A percentile compares a stretch with the other conserved stretches of the same genome.
These are phyloP conservation scores for Polypedilum pembai DNA, from an alignment of 1,140 invertebrate genomes.

Conservation along the genomic window DNA sequence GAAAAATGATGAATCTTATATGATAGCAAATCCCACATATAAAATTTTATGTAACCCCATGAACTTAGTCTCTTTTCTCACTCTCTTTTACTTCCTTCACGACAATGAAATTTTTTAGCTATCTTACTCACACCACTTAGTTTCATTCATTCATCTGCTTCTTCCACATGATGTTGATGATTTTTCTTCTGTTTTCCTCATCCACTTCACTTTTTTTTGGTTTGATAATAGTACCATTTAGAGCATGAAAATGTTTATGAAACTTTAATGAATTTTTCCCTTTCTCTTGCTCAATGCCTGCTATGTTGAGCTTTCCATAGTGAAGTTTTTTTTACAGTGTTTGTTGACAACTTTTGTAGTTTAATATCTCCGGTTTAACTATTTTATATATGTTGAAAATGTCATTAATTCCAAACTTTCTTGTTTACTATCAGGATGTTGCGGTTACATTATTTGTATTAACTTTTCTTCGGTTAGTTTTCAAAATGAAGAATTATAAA, in stretches of 20 bases:
- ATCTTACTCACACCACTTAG: too few relatives aligned
- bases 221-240: background rate
- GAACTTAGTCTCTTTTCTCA: background rate
- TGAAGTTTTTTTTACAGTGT: background rate
- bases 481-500: too few relatives aligned
- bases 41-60: background rate
- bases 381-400: too few relatives aligned
- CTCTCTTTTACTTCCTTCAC: too few relatives aligned
- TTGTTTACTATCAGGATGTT: too few relatives aligned
- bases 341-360: background rate
- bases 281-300: background rate
- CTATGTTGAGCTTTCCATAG: background rate
- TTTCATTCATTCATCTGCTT: background rate
- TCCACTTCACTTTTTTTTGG: background rate
- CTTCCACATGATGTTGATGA: constrained; percentile 7
- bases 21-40: background rate
- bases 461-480: too few relatives aligned
- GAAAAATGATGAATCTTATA: background rate
- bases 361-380: background rate
- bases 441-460: too few relatives aligned
- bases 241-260: background rate
- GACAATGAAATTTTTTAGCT: too few relatives aligned
- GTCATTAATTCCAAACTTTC: too few relatives aligned
- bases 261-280: constrained; percentile 5
- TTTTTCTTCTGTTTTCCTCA: background rate